Evolutionary conservation across 2,113 vertebrate species (phyloP), one percentile per base, ranked within the genome.

Genomic region (Aldabrachelys gigantea): DNA sequence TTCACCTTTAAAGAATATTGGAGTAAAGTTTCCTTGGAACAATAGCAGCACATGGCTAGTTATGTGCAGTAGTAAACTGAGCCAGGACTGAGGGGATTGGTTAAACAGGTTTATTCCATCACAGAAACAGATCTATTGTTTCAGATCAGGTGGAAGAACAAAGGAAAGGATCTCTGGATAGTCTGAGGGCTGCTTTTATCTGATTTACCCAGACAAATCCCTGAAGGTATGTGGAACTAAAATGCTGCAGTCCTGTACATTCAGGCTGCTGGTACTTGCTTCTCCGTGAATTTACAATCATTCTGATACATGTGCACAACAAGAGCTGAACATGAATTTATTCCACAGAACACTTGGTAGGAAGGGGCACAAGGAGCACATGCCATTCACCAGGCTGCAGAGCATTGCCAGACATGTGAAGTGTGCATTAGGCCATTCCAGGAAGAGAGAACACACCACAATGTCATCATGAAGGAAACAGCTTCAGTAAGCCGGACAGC

Each of bases 41-140:
- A 29, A 56, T 57, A 57, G 90, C 75, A 89, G 19, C 8, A 79
- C 75, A 29, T 78, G 41, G 41, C 41, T 78, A 22, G 10, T 31
- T 52, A n/a, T 53, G 80, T 22, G 16, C 80, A 81, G 27, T 53
- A 81, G 84, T 80, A 54, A 54, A 91, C 87, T 69, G 72, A 92
- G 78, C 80, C 72, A 54, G 91, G 75, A 89, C 82, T 56, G 89
- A 85, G 90, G 78, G 88, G 69, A 85, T 22, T 75, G 96, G 85
- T 90, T 87, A 82, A 91, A 89, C 84, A 89, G 91, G 69, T 92
- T 98, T 84, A 95, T 85, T 97, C 90, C 95, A 98, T 97, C 93
- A 98, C 90, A 38, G 87, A 93, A 95, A 97, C 97, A 98, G 95
- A 94, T 96, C 96, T 94, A 95, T 97, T 98, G 97, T 97, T 98